Base-by-base conservation (phyloP, 2,113 vertebrate species). In the Phainopepla nitens region DNA sequence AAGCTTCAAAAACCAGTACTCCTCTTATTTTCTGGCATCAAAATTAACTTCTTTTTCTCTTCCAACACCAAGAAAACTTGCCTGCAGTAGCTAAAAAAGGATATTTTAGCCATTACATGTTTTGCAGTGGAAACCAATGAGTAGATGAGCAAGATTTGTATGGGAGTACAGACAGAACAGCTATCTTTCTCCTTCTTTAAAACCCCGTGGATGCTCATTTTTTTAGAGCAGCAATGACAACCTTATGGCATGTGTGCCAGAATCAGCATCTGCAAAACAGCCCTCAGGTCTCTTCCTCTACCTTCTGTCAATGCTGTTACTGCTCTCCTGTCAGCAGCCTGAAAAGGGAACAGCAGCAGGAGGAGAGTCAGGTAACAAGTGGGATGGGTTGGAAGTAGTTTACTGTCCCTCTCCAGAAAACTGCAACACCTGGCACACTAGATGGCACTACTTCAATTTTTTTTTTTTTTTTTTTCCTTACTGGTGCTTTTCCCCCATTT, bases 401-500 rank as follows among this genome's bases (percentile, higher is more conserved):
- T 49, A 36, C 49, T 47, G 36, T 71, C 89, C 80, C 51, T 69
- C 64, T 50, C 50, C 47, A 51, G 53, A 49, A 82, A 93, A 61
- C 45, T 42, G 24, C 70, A 91, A 77, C 64, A 54, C 60, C 58
- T 24, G 29, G 14, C 82, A 93, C 98, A 96, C 97, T 97, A 98
- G 98, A 96, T 98, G 98, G 98, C 98, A 96, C 90, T 91, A 93
- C 97, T 87, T 96, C 44, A 93, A 90, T 56, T 97, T 91, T 45
- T 22, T 53, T 15, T n/a, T 17, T 71, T 96, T 91, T 35, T 79
- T 71, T 95, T 95, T 96, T 88, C 49, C 11, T 82, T 83, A 41
- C 7, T 73, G 35, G 17, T 39, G 12, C 1, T 68, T 57, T 82
- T 2, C 4, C 11, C 49, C 35, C 51, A 25, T 90, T 75, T 82